Conservation (phyloP, 2,113 vertebrate genomes). For the Gasterosteus nipponicus region DNA sequence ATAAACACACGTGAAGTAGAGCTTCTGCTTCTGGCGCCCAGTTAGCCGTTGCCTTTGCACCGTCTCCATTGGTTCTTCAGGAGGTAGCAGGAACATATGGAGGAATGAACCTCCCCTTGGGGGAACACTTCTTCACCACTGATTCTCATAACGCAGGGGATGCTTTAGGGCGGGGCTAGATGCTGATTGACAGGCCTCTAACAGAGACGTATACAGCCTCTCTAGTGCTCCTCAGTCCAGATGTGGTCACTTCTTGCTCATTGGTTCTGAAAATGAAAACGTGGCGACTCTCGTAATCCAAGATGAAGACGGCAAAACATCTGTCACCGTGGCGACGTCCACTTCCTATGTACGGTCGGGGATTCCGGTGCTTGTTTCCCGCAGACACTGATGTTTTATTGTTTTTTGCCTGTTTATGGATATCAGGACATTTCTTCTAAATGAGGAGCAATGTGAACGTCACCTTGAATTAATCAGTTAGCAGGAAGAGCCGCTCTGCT, state of each 20-base stretch:
- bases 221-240: too few species aligned
- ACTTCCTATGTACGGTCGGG: too few species aligned
- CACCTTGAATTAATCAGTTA: neutral
- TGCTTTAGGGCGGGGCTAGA: too few species aligned
- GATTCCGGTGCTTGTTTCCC: too few species aligned
- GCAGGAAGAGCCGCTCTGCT: neutral
- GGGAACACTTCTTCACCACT: conserved; percentile 23
- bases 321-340: too few species aligned
- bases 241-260: too few species aligned
- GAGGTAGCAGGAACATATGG: conserved; percentile 36
- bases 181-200: too few species aligned
- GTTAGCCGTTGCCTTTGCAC: conserved; percentile 8
- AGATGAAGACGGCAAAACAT: neutral
- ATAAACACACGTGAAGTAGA: neutral
- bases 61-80: conserved; percentile 35
- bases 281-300: neutral
- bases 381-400: neutral
- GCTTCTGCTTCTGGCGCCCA: conserved; percentile 7
- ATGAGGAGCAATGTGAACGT: too few species aligned
- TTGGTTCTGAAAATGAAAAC: too few species aligned
- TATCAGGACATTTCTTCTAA: neutral
- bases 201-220: too few species aligned
- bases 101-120: neutral
- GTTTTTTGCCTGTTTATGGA: neutral
- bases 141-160: too few species aligned